These are phyloP conservation scores for Nymphicus hollandicus DNA, from an alignment of 2,113 vertebrate genomes.

Conservation along the genomic window DNA sequence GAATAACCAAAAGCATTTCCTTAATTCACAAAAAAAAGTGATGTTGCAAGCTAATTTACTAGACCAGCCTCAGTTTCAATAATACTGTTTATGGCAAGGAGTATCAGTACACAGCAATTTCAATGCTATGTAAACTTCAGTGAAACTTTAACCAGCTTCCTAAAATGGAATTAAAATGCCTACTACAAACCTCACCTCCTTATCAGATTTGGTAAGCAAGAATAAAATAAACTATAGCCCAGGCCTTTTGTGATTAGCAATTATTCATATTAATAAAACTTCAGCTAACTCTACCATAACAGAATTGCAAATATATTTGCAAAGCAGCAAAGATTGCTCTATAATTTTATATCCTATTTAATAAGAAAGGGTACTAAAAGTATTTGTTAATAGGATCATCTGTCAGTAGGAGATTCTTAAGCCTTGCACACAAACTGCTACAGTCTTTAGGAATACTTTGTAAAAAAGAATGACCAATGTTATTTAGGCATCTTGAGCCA, in stretches of 20 bases:
- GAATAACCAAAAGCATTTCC: not conserved
- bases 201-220: not conserved
- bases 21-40: not conserved
- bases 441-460: not conserved
- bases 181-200: not conserved
- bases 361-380: not conserved
- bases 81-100: not conserved
- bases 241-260: not conserved
- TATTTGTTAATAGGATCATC: not conserved
- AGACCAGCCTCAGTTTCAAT: not conserved
- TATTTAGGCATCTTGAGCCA: not conserved
- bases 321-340: not conserved
- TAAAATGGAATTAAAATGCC: not conserved
- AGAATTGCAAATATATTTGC: not conserved
- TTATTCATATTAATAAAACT: not conserved
- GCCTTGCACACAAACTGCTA: not conserved
- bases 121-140: not conserved
- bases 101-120: not conserved
- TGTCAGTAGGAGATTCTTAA: not conserved
- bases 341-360: not conserved
- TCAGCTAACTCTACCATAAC: not conserved
- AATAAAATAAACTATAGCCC: not conserved
- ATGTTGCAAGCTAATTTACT: not conserved
- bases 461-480: not conserved
- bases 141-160: not conserved